Evolutionary conservation across 2,797 vertebrate species (phyloP).

Genomic region (Brachyrhaphis roseni): DNA sequence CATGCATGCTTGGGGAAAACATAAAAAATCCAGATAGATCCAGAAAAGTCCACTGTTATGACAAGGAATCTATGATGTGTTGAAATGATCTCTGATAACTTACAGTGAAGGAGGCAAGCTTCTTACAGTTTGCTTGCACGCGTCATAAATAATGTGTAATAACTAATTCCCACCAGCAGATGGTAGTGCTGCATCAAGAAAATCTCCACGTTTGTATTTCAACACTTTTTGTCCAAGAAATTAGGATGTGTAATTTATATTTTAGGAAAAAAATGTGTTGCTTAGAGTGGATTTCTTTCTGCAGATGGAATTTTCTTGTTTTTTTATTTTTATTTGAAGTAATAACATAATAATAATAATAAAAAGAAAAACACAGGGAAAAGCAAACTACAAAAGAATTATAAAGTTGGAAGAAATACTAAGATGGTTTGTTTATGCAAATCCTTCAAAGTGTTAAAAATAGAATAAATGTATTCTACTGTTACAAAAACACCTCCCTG

Average conservation of each 20-base stretch:
- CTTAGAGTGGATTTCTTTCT: background rate
- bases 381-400: background rate
- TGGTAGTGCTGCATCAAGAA: conserved; percentile 57
- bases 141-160: conserved; percentile 28
- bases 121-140: background rate
- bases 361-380: background rate
- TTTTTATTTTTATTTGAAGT: too few species aligned
- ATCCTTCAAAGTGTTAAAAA: background rate
- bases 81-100: background rate
- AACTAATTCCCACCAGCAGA: conserved; percentile 52
- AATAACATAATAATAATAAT: background rate
- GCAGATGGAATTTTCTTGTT: background rate
- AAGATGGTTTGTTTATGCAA: background rate
- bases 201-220: background rate
- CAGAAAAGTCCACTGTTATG: background rate
- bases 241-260: background rate
- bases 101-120: background rate
- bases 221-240: background rate
- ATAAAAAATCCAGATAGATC: background rate
- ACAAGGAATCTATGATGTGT: background rate
- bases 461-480: background rate
- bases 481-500: conserved; percentile 9
- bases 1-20: background rate
- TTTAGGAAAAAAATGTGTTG: background rate
- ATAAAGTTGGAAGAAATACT: background rate